phyloP scores from a whole-genome alignment of 1,140 invertebrate genomes.

The Tetramorium parvispinum region DNA sequence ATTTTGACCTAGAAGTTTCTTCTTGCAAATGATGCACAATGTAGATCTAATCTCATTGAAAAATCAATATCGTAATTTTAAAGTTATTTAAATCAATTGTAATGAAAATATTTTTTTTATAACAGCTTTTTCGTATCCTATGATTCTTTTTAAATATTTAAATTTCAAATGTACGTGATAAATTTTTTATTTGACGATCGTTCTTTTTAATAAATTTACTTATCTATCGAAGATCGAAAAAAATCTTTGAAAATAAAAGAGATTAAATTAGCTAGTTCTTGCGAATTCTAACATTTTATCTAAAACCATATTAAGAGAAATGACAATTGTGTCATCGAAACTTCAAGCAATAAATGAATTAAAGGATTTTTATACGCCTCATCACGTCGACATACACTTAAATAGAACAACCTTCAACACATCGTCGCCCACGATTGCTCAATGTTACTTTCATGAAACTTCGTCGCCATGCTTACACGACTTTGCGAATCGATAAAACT shows the following conservation, averaged over 20 bases:
- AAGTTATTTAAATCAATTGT: not conserved
- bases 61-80: not conserved
- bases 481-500: constrained; percentile 19
- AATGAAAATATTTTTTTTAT: not conserved
- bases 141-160: not conserved
- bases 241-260: not conserved
- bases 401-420: not conserved
- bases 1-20: not conserved
- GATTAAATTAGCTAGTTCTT: not conserved
- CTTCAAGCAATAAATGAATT: not conserved
- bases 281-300: not conserved
- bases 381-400: not conserved
- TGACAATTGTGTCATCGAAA: not conserved
- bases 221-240: not conserved
- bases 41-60: not conserved
- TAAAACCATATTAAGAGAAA: not conserved
- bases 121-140: not conserved
- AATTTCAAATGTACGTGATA: not conserved
- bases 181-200: not conserved
- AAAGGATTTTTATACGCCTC: not conserved
- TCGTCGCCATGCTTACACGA: not conserved
- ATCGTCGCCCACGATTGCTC: not conserved
- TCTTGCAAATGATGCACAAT: not conserved
- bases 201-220: not conserved
- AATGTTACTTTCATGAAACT: constrained; percentile 8